Evolutionary conservation across 2,797 vertebrate genomes (phyloP).

Genomic region (Peromyscus melanophrys): DNA sequence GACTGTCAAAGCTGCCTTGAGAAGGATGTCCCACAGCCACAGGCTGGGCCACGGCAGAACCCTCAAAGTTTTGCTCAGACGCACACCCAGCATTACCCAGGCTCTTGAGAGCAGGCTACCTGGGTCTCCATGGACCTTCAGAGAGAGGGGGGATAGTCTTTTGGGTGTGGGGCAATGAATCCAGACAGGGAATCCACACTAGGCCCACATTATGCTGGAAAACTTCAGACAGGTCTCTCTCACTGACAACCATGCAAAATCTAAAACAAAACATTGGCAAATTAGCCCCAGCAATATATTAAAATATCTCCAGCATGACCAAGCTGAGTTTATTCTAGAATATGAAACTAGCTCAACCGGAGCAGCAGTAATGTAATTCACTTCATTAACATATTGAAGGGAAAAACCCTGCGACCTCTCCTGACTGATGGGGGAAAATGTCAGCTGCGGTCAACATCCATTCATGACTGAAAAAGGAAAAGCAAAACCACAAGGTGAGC

Average conservation of each 20-base stretch:
- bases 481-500: neutral
- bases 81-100: neutral
- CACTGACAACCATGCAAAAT: neutral
- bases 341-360: neutral
- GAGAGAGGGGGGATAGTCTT: neutral
- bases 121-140: neutral
- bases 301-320: neutral
- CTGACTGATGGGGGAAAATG: neutral
- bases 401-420: neutral
- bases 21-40: neutral
- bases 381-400: neutral
- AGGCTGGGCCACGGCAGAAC: neutral
- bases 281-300: neutral
- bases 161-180: neutral
- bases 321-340: neutral
- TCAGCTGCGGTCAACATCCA: neutral
- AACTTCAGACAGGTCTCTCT: neutral
- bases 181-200: neutral
- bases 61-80: neutral
- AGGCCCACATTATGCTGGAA: neutral
- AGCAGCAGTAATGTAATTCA: neutral
- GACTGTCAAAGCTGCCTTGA: neutral
- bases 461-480: neutral
- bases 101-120: neutral
- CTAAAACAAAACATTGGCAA: constrained; percentile 12